Base-by-base conservation (phyloP, 2,797 vertebrate genomes). In the Neosilurus hyrtlii region DNA sequence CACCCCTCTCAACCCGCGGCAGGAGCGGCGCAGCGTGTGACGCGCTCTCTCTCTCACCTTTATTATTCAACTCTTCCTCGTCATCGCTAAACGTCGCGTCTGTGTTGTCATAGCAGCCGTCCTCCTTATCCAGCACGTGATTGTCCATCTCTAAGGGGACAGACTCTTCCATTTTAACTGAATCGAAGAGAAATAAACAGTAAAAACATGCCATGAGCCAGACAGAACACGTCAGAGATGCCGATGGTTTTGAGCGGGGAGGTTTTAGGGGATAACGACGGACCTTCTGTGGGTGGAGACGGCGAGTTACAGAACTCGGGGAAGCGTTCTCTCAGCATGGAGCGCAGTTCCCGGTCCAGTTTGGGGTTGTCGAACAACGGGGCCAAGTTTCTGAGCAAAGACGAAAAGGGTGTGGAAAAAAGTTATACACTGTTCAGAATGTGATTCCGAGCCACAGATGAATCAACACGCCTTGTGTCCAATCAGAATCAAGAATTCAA, bases 361-460 rank as follows among this genome's bases (percentile, higher is more conserved):
- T 99, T 99, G 66, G 98, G 97, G 86, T 99, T 99, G 91, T 99
- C 97, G 0, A 99, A 99, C n/a, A 99, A 92, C 0, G 98, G 98
- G 71, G 97, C 97, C 78, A 99, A 89, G 72, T 97, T 96, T 86
- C 97, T 99, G 90, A 68, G 15, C 30, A 16, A 51, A 43, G 52
- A 67, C 3, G 9, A 35, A 65, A 35, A 35, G 2, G 2, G 30
- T 14, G 14, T 1, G 9, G 14, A 54, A 11, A 11, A 54, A 54
- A 10, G 9, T 3, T 43, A 43, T 43, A 6, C 6, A 43, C 37
- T 43, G 37, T 43, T 43, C 37, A 43, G 37, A 43, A 43, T 24
- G 61, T 6, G 24, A 65, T 65, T 26, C 30, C 14, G 12, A 65
- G 63, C 63, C 5, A 26, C 15, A 68, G 20, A 68, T 43, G 3